phyloP scores from a whole-genome alignment of 2,113 vertebrate species.

The Podarcis muralis region DNA sequence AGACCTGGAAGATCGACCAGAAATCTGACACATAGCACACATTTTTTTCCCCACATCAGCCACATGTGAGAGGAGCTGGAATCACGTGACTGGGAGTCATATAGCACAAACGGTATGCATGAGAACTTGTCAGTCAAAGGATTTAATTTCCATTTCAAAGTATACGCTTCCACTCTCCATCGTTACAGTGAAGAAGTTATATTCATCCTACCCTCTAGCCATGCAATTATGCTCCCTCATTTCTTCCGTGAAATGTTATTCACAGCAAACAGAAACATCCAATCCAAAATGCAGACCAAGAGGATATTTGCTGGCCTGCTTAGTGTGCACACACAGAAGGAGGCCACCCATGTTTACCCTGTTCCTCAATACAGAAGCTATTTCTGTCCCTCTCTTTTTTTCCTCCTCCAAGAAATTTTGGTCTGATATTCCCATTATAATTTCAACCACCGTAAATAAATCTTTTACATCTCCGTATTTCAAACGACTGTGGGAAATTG shows the following conservation, averaged over 20 bases:
- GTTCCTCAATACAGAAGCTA: not conserved
- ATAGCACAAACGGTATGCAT: not conserved
- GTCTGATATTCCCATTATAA: not conserved
- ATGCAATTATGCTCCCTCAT: not conserved
- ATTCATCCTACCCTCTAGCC: not conserved
- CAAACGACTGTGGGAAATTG: slow-evolving; percentile 18
- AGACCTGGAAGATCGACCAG: not conserved
- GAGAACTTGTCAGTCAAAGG: not conserved
- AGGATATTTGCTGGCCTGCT: not conserved
- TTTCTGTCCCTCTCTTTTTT: not conserved
- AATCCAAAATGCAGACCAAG: not conserved
- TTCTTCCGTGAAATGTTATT: not conserved
- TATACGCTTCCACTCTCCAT: not conserved
- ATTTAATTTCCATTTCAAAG: not conserved
- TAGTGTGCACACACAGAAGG: not conserved
- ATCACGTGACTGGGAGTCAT: not conserved
- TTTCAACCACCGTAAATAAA: not conserved
- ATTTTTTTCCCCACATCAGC: not conserved
- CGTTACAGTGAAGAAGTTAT: not conserved
- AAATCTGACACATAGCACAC: not conserved
- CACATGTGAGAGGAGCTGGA: not conserved
- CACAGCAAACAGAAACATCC: not conserved
- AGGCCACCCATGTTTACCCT: not conserved
- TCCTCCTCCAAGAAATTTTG: not conserved
- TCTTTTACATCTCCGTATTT: slow-evolving; percentile 25